A percentile compares a stretch with the other conserved stretches of the same genome.
Evolutionary conservation across 2,888 invertebrate genomes (phyloP).

Genomic region (Ethmia dodecea): DNA sequence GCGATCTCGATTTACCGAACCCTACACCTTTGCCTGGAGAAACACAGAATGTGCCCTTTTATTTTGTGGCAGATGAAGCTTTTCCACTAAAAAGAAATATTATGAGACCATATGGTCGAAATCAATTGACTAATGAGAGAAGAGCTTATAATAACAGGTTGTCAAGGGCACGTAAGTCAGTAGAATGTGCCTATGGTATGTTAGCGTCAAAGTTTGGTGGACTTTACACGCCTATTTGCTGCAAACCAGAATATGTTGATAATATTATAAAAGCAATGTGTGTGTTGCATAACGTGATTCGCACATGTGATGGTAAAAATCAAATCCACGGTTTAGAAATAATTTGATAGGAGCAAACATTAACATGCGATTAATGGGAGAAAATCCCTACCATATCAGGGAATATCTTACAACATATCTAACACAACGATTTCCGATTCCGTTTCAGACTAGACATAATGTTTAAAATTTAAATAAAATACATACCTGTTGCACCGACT

Average conservation of each 20-base stretch:
- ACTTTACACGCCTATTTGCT: conserved; percentile 8
- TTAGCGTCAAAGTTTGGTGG: conserved; percentile 9
- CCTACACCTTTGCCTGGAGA: conserved; percentile 11
- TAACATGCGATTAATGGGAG: conserved; percentile 12
- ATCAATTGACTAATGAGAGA: conserved; percentile 10
- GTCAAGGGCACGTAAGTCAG: conserved; percentile 11
- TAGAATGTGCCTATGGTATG: conserved; percentile 18
- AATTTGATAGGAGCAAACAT: conserved; percentile 17
- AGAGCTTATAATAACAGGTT: conserved; percentile 15
- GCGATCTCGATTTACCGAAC: conserved; percentile 8
- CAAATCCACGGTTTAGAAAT: conserved; percentile 17
- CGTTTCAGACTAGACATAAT: conserved; percentile 17
- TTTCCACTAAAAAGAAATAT: conserved; percentile 15
- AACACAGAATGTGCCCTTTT: conserved; percentile 9
- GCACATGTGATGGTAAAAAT: conserved; percentile 18
- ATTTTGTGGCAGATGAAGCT: conserved; percentile 17
- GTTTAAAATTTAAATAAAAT: conserved; percentile 14
- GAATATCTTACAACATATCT: conserved; percentile 21
- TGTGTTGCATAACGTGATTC: conserved; percentile 10
- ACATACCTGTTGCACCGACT: conserved; percentile 15
- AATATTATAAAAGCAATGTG: conserved; percentile 13
- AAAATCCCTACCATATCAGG: conserved; percentile 17
- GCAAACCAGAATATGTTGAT: conserved; percentile 11
- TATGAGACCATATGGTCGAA: conserved; percentile 14
- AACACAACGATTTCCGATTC: conserved; percentile 18